Evolutionary conservation across 92 coral and sea anemone genomes (phyloP).

Genomic region (Palythoa caribaeorum): DNA sequence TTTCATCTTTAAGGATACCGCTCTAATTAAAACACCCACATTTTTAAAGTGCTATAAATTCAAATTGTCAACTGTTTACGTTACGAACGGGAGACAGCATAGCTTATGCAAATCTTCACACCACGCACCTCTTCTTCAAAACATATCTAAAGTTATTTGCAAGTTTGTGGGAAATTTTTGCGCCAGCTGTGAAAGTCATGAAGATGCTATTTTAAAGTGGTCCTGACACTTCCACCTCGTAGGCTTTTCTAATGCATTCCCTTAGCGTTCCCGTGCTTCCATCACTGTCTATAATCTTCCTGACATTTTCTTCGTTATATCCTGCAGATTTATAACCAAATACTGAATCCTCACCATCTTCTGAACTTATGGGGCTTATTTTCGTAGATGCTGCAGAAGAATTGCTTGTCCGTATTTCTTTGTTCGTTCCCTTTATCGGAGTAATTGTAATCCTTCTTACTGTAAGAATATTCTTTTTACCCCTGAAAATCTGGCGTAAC

Average conservation of each 20-base stretch:
- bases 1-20: background rate
- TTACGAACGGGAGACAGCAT: too few relatives aligned
- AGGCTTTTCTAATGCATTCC: conserved; percentile 2
- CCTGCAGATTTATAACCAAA: background rate
- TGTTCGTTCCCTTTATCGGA: conserved; percentile 6
- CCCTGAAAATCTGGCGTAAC: conserved; percentile 49
- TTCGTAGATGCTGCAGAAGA: conserved; percentile 28
- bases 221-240: background rate
- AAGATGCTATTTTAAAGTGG: background rate
- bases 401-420: background rate
- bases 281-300: background rate
- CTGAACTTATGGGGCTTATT: conserved; percentile 5
- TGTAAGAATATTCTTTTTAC: conserved; percentile 6
- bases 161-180: background rate
- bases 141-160: background rate
- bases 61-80: too few relatives aligned
- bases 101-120: too few relatives aligned
- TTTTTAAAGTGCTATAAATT: background rate
- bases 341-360: background rate
- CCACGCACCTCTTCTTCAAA: too few relatives aligned
- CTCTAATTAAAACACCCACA: background rate
- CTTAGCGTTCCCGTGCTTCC: conserved; percentile 6
- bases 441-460: conserved; percentile 28
- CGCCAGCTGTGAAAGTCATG: background rate
- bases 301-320: background rate